Evolutionary conservation across 2,113 vertebrate genomes (phyloP), one percentile per base, ranked within the genome.

Genomic region (Amazona guildingii): DNA sequence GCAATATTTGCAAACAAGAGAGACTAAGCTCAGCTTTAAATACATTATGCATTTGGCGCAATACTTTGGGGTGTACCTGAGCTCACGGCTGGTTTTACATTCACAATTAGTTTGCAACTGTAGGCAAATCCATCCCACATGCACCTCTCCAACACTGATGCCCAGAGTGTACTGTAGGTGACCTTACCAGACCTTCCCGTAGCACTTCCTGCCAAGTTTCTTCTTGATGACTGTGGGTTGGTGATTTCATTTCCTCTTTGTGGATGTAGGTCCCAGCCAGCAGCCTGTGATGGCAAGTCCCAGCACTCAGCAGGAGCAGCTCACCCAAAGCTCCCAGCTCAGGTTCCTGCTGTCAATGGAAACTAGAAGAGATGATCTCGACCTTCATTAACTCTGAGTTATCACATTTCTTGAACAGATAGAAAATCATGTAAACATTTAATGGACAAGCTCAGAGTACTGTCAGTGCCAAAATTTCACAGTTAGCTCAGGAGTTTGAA

Each of bases 281-380:
- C 33, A 83, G 29, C 73, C 88, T 16, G 3, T 0, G 0, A 61
- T 0, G 0, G 17, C 57, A 63, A 76, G 48, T 59, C 43, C 37
- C 33, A 5, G 83, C 31, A 81, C 79, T 77, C 13, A 2, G 44
- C 69, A 77, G 0, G 0, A 81, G n/a, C 13, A 5, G 23, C 37
- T 67, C 68, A 43, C 25, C 64, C 55, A 66, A 49, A 0, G 3
- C 17, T 93, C 44, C 54, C 0, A 0, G 49, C 41, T 86, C 3
- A 1, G 46, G 39, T 13, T 91, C 52, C 70, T 39, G 43, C 73
- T 72, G 66, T 49, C 52, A 21, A 76, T 72, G 73, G 57, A 75
- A 92, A 62, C n/a, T 61, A 43, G 48, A 78, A 74, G 33, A 92
- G 51, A 74, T 51, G 70, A 93, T 78, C 51, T 90, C 31, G 52